Conservation (phyloP, 2,113 vertebrate genomes). For the Onychostoma macrolepis region DNA sequence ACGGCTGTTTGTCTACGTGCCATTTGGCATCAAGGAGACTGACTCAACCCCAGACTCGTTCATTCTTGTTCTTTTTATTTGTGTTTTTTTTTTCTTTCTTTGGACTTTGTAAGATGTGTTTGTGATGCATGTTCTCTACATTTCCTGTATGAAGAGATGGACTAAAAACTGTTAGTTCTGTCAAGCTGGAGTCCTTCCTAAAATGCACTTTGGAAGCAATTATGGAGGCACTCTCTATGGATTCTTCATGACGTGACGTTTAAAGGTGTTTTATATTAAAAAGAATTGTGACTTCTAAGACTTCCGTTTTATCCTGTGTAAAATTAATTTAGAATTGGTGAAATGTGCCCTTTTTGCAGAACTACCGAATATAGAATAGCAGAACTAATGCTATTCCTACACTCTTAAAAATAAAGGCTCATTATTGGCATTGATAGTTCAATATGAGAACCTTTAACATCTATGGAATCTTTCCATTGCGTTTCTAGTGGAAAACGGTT, state of each 20-base stretch:
- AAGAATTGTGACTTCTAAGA: conserved; percentile 81
- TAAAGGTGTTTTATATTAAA: conserved; percentile 84
- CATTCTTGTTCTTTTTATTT: conserved; percentile 54
- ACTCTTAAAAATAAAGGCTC: too few species aligned
- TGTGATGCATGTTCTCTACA: conserved; percentile 80
- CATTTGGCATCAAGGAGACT: conserved; percentile 67
- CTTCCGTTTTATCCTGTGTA: conserved; percentile 42
- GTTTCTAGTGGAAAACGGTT: background rate
- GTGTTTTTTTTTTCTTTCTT: conserved; percentile 21
- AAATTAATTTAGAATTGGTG: conserved; percentile 9
- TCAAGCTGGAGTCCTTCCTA: conserved; percentile 59
- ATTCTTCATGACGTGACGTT: conserved; percentile 71
- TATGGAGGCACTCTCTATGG: conserved; percentile 60
- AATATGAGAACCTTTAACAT: background rate
- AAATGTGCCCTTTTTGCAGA: conserved; percentile 11
- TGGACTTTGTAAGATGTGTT: conserved; percentile 61
- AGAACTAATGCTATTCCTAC: background rate
- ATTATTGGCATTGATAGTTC: background rate
- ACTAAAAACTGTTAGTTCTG: conserved; percentile 58
- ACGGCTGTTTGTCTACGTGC: conserved; percentile 73
- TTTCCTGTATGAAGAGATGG: conserved; percentile 74
- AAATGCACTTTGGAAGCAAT: conserved; percentile 64
- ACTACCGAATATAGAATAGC: background rate
- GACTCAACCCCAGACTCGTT: conserved; percentile 65
- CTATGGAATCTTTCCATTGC: background rate